These are phyloP conservation scores for Etheostoma cragini DNA, from an alignment of 2,113 vertebrate genomes.

Conservation along the genomic window DNA sequence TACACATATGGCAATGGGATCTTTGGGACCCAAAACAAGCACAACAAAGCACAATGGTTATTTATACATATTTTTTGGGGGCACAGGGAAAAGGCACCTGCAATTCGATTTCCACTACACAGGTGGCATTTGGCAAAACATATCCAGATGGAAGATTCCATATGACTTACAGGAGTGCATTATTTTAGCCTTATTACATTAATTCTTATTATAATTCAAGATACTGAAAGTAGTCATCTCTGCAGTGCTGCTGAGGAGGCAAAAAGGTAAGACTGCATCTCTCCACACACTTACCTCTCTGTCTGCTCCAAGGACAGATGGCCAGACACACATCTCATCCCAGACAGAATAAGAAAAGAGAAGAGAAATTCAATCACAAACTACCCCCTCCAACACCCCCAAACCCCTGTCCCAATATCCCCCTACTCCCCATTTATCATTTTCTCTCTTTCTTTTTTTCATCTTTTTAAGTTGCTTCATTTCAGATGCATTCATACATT, in stretches of 20 bases:
- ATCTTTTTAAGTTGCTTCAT: constrained; percentile 78
- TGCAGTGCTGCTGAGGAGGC: constrained; percentile 61
- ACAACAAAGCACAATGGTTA: neutral
- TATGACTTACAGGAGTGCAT: neutral
- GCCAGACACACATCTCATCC: constrained; percentile 62
- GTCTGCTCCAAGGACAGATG: constrained; percentile 73
- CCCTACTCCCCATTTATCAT: constrained; percentile 60
- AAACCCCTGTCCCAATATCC: constrained; percentile 34
- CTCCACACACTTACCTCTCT: constrained; percentile 56
- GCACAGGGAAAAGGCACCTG: neutral
- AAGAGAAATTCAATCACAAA: constrained; percentile 69
- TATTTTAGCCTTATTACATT: neutral
- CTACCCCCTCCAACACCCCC: neutral
- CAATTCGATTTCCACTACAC: neutral
- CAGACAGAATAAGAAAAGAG: constrained; percentile 62
- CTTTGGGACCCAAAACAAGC: neutral
- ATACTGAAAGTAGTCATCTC: constrained; percentile 11
- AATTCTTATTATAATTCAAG: neutral
- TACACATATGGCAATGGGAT: neutral
- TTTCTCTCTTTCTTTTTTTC: constrained; percentile 71
- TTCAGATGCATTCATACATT: constrained; percentile 83
- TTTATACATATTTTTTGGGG: no score
- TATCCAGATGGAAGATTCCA: neutral
- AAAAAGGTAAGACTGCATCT: constrained; percentile 67
- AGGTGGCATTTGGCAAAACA: neutral